Conservation (phyloP, 1,140 invertebrate genomes). For the Wasmannia auropunctata region DNA sequence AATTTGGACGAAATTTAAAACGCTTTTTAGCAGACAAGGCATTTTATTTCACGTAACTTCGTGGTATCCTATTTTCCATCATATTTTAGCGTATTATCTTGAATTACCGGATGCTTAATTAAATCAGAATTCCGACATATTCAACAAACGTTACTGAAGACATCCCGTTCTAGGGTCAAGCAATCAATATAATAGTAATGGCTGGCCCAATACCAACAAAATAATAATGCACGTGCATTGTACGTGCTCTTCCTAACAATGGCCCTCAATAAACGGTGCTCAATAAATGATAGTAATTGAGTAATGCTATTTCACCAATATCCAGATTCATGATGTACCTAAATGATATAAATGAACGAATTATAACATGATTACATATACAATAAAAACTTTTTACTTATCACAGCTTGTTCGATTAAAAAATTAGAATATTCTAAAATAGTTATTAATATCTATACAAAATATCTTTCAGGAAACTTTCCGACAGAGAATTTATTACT, state of each 20-base stretch:
- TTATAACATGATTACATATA: background rate
- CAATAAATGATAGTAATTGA: background rate
- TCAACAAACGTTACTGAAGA: background rate
- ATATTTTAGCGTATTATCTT: background rate
- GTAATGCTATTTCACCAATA: background rate
- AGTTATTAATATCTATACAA: background rate
- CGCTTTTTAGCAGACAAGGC: background rate
- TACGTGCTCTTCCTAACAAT: constrained; percentile 5
- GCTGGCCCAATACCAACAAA: background rate
- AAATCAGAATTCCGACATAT: constrained; percentile 3
- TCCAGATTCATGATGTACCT: background rate
- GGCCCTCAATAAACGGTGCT: background rate
- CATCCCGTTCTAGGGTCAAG: background rate
- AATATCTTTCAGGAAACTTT: too few species aligned
- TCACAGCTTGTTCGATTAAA: background rate
- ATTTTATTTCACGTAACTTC: background rate
- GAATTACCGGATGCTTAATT: background rate
- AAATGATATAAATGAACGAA: background rate
- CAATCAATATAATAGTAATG: constrained; percentile 26
- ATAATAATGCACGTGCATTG: constrained; percentile 3
- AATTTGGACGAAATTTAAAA: background rate
- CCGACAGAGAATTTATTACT: background rate
- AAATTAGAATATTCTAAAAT: background rate
- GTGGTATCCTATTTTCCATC: background rate
- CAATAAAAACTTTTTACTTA: background rate